A percentile compares a stretch with the other conserved stretches of the same genome.
Conservation (phyloP, 2,797 vertebrate genomes). For the Caiman crocodilus region DNA sequence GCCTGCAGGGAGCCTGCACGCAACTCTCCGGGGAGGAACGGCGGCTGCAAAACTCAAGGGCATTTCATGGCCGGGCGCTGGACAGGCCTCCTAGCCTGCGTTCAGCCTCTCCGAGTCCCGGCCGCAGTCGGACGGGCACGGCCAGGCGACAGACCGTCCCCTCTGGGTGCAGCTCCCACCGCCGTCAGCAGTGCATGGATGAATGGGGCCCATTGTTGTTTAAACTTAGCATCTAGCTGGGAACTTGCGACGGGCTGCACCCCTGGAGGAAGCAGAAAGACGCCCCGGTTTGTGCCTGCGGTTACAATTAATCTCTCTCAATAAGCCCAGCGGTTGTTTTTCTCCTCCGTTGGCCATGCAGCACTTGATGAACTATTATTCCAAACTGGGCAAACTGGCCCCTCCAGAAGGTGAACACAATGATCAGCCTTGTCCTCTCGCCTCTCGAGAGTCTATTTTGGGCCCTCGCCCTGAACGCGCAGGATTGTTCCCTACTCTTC, state of each 20-base stretch:
- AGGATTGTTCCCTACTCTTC: neutral
- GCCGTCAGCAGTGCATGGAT: neutral
- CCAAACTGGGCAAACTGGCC: fast-evolving
- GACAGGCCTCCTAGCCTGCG: no score
- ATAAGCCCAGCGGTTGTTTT: fast-evolving
- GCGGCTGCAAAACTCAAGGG: neutral
- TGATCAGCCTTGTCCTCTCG: neutral
- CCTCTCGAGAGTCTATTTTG: neutral
- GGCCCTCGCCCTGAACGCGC: neutral
- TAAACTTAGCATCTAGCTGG: fast-evolving
- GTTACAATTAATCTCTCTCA: fast-evolving
- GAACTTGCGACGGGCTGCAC: fast-evolving
- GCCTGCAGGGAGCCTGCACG: neutral
- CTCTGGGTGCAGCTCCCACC: neutral
- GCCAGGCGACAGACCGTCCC: neutral
- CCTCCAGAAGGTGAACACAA: fast-evolving
- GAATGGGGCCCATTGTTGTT: neutral
- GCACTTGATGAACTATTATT: neutral
- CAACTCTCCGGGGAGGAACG: neutral
- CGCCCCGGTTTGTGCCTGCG: fast-evolving
- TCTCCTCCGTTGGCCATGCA: neutral
- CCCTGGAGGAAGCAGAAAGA: neutral
- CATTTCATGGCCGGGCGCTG: no score
- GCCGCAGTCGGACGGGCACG: neutral
- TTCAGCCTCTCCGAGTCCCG: no score